A percentile compares a stretch with the other conserved stretches of the same genome.
Conservation (phyloP, 37 sponge, comb jelly and placozoan species). For the Bolinopsis microptera region DNA sequence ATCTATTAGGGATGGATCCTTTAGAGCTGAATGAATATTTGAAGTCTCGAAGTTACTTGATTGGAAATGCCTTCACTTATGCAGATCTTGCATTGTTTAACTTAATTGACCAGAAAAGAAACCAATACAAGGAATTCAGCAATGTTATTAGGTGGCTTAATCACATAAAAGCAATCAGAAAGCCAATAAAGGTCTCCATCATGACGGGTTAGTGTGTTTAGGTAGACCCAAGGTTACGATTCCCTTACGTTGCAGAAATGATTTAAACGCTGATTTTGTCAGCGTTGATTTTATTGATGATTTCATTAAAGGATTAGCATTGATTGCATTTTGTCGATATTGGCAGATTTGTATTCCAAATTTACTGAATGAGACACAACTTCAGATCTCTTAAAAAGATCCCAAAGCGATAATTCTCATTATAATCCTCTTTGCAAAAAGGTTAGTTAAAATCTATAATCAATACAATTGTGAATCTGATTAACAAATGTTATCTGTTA, state of each 20-base stretch:
- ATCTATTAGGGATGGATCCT: constrained; percentile 12
- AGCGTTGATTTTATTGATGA: too few species aligned
- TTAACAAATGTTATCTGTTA: too few species aligned
- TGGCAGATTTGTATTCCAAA: too few species aligned
- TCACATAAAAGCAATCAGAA: constrained; percentile 13
- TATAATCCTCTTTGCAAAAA: not conserved
- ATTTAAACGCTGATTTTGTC: too few species aligned
- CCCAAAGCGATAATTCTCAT: not conserved
- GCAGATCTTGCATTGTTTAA: not conserved
- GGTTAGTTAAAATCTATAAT: not conserved
- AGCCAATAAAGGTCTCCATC: too few species aligned
- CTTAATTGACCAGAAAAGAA: not conserved
- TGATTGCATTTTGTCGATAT: too few species aligned
- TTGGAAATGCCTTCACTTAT: constrained; percentile 21
- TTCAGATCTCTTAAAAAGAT: not conserved
- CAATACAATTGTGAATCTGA: too few species aligned
- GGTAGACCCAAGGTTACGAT: too few species aligned
- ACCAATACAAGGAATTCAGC: not conserved
- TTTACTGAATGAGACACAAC: too few species aligned
- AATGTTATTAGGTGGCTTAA: constrained; percentile 15
- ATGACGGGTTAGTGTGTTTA: too few species aligned
- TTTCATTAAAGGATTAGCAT: too few species aligned
- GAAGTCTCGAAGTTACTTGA: not conserved
- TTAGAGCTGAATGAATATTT: not conserved
- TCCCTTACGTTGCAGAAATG: too few species aligned